Conservation (phyloP, 2,888 invertebrate genomes). For the Eilema griseolum region DNA sequence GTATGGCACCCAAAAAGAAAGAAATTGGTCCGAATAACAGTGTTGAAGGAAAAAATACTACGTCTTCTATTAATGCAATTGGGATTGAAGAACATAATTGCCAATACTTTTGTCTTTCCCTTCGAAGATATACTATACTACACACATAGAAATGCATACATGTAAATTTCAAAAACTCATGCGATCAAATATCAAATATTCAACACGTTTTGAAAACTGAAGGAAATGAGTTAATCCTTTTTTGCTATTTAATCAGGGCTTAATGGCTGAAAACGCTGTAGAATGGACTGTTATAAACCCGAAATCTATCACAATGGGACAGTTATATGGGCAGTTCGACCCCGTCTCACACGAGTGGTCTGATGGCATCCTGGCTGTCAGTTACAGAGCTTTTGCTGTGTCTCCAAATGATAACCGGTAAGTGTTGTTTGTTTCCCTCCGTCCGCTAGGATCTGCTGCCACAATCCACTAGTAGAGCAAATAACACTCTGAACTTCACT, state of each 20-base stretch:
- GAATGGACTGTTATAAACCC: constrained; percentile 96
- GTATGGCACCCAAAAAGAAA: too few relatives aligned
- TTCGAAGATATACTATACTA: too few relatives aligned
- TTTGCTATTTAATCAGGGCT: constrained; percentile 71
- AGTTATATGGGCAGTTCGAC: constrained; percentile 98
- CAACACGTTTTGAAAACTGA: too few relatives aligned
- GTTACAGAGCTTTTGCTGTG: constrained; percentile 93
- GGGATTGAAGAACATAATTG: too few relatives aligned
- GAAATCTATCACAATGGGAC: constrained; percentile 98
- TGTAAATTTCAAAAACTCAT: neutral
- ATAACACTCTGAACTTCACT: neutral
- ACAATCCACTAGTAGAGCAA: neutral
- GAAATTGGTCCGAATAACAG: neutral
- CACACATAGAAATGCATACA: too few relatives aligned
- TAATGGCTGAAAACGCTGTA: constrained; percentile 92
- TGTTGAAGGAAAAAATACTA: too few relatives aligned
- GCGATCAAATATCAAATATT: too few relatives aligned
- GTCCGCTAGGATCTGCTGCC: neutral
- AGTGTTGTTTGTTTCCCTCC: neutral
- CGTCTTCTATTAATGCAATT: too few relatives aligned
- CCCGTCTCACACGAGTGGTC: constrained; percentile 98
- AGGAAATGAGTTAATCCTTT: too few relatives aligned
- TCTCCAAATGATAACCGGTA: constrained; percentile 91
- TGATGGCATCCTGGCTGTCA: constrained; percentile 95
- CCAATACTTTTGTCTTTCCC: too few relatives aligned